Evolutionary conservation across 2,888 invertebrate genomes (phyloP), one percentile per base, ranked within the genome.

Genomic region (Morpho deidamia): DNA sequence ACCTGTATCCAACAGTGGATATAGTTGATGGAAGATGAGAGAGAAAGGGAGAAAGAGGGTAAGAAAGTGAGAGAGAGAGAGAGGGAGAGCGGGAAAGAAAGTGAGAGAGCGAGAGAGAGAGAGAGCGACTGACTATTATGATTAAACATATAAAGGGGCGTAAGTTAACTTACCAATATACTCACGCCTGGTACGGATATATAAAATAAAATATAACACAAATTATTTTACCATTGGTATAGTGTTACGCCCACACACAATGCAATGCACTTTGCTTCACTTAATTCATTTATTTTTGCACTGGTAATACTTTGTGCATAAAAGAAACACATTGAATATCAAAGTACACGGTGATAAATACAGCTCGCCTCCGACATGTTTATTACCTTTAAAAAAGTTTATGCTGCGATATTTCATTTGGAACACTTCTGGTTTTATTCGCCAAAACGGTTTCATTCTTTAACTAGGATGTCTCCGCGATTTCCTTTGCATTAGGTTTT

Each of bases 231-330:
- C 11, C 38, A 37, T 39, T 50, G 52, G 49, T 49, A 50, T 47
- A 34, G 45, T 45, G 40, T 37, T 55, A 32, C 12, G 12, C 11
- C 51, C 39, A 33, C 39, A 39, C 45, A 14, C 46, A n/a, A 51
- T 48, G 54, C 43, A 60, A 53, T 56, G 60, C 58, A 64, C 57
- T 58, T 53, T 53, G 62, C 60, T 70, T 62, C 69, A 68, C 63
- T 64, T 66, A 57, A 66, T 52, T 57, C 58, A 65, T 69, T 67
- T 63, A 67, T 66, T 65, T 60, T 63, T 54, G 45, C 57, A 50
- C 53, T 50, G 35, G 47, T 58, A 65, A 67, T 62, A 61, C 63
- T 45, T 38, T 40, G 40, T 41, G 43, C 34, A 38, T 23, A 43
- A 50, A 44, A 54, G 37, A 38, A 54, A 46, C 37, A 33, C 32